These are phyloP conservation scores for Parnassius apollo DNA, from an alignment of 2,888 invertebrate species.

Conservation along the genomic window DNA sequence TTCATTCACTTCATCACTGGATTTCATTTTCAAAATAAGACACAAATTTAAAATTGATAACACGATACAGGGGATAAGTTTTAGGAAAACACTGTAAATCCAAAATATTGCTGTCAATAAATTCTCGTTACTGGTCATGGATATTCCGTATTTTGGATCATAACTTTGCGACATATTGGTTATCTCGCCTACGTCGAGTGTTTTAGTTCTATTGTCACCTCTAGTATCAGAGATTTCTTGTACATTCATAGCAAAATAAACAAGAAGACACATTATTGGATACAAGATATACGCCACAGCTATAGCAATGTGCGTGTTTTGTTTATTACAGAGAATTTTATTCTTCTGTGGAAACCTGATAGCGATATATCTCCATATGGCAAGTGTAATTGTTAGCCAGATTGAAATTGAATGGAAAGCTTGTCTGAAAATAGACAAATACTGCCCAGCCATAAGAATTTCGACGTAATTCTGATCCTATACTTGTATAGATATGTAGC, in stretches of 20 bases:
- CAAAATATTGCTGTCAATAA: slow-evolving; percentile 89
- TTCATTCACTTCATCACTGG: slow-evolving; percentile 89
- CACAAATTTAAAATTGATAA: slow-evolving; percentile 90
- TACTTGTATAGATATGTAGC: slow-evolving; percentile 87
- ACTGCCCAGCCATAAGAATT: slow-evolving; percentile 88
- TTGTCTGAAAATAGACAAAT: slow-evolving; percentile 93
- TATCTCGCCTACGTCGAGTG: slow-evolving; percentile 43
- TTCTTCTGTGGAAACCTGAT: slow-evolving; percentile 93
- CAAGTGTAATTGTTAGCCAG: slow-evolving; percentile 94
- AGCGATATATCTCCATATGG: slow-evolving; percentile 95
- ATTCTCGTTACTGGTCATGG: slow-evolving; percentile 83
- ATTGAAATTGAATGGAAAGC: slow-evolving; percentile 95
- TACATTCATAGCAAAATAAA: slow-evolving; percentile 90
- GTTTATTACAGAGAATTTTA: slow-evolving; percentile 89
- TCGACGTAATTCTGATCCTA: slow-evolving; percentile 66
- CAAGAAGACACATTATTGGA: slow-evolving; percentile 90
- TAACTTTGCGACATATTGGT: slow-evolving; percentile 42
- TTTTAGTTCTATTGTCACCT: slow-evolving; percentile 41
- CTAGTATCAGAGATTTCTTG: slow-evolving; percentile 55
- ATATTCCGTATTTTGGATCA: slow-evolving; percentile 84
- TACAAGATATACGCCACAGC: slow-evolving; percentile 89
- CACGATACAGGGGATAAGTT: slow-evolving; percentile 94
- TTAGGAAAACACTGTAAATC: slow-evolving; percentile 95
- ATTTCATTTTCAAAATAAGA: slow-evolving; percentile 88
- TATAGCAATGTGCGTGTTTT: slow-evolving; percentile 88